Percentiles rank a stretch among this genome's conserved stretches.
These are phyloP conservation scores for Antigone vipio DNA, from an alignment of 2,113 vertebrate species.

Conservation along the genomic window DNA sequence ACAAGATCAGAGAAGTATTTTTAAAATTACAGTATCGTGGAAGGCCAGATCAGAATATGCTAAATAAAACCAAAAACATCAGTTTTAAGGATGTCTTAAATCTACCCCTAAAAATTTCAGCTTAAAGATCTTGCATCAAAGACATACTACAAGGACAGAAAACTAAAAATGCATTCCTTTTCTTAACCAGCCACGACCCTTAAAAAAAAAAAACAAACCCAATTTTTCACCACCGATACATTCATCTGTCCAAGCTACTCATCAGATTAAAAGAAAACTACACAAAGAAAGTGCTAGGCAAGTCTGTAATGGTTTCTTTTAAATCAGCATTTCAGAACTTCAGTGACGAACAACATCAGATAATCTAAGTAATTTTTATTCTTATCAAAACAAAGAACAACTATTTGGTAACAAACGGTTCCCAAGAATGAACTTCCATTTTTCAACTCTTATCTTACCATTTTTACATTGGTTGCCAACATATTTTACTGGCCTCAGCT, in stretches of 20 bases:
- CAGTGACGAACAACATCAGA: conserved; percentile 4
- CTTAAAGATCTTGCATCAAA: not conserved
- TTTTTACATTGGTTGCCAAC: not conserved
- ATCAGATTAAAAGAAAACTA: conserved; percentile 17
- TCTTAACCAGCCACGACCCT: not conserved
- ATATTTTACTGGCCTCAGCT: conserved; percentile 23
- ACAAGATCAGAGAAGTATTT: not conserved
- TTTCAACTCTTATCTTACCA: not conserved
- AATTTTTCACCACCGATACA: not conserved
- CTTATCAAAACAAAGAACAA: conserved; percentile 60
- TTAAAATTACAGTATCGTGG: not conserved
- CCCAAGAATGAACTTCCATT: not conserved
- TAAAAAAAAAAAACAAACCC: not conserved
- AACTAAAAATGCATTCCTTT: not conserved
- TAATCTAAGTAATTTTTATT: not conserved
- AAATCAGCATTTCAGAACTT: conserved; percentile 33
- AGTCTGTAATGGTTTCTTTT: not conserved
- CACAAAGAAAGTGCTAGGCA: not conserved
- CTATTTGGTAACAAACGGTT: conserved; percentile 27
- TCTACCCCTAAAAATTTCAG: not conserved
- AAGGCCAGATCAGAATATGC: not conserved
- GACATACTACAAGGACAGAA: not conserved
- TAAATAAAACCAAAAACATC: not conserved
- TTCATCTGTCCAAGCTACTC: not conserved
- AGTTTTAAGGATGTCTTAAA: not conserved